A percentile compares a stretch with the other conserved stretches of the same genome.
These are phyloP conservation scores for Bombus soroeensis DNA, from an alignment of 1,140 invertebrate species.

Conservation along the genomic window DNA sequence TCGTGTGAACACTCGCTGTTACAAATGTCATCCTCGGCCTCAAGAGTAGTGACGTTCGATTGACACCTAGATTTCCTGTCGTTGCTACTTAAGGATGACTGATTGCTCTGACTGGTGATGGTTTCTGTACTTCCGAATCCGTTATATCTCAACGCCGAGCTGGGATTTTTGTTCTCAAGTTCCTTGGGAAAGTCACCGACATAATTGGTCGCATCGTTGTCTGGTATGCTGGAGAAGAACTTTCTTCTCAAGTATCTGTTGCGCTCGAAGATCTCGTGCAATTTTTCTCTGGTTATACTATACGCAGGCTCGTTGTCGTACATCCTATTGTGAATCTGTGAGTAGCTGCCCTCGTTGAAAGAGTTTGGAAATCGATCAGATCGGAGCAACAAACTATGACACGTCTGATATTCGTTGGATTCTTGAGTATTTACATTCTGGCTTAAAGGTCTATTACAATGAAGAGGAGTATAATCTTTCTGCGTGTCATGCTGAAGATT, in stretches of 20 bases:
- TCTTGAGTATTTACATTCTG: background rate
- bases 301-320: constrained; percentile 57
- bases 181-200: background rate
- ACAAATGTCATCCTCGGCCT: constrained; percentile 37
- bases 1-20: background rate
- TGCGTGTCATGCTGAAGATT: background rate
- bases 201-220: background rate
- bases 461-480: background rate
- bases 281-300: constrained; percentile 74
- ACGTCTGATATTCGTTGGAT: background rate
- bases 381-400: background rate
- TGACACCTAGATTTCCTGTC: constrained; percentile 74
- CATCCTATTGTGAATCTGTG: background rate
- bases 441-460: background rate
- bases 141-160: constrained; percentile 35
- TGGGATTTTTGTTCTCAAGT: background rate
- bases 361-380: background rate
- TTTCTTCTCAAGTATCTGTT: constrained; percentile 77
- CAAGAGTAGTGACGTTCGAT: constrained; percentile 71
- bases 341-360: background rate
- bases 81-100: constrained; percentile 77
- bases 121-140: constrained; percentile 81
- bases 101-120: constrained; percentile 79
- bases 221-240: constrained; percentile 75
- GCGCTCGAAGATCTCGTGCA: constrained; percentile 81